Conservation (phyloP, 2,797 vertebrate genomes). For the Enteromius paludinosus region DNA sequence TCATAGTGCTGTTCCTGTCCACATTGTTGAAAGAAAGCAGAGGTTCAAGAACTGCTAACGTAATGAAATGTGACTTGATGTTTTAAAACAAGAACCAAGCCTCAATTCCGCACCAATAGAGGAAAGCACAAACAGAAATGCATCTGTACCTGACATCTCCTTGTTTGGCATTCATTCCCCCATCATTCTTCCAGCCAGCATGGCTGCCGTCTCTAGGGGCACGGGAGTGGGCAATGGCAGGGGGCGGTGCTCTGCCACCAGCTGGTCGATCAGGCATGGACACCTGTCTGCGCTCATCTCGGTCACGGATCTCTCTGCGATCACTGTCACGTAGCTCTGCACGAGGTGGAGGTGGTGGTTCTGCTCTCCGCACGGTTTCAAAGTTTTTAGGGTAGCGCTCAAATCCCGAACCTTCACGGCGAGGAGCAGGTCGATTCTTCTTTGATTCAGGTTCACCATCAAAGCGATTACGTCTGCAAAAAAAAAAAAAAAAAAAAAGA, state of each 20-base stretch:
- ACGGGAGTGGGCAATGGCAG: conserved; percentile 83
- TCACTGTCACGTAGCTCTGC: conserved; percentile 88
- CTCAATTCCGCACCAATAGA: background rate
- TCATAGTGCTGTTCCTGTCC: too few relatives aligned
- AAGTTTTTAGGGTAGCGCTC: conserved; percentile 93
- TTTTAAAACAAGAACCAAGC: background rate
- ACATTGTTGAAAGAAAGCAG: background rate
- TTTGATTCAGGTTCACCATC: conserved; percentile 90
- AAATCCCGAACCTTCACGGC: conserved; percentile 86
- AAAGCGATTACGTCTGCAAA: conserved; percentile 87
- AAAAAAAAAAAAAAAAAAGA: too few relatives aligned
- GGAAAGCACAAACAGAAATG: background rate
- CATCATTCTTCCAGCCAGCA: conserved; percentile 88
- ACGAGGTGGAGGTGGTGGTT: conserved; percentile 79
- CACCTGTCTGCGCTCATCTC: conserved; percentile 84
- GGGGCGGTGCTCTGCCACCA: conserved; percentile 71
- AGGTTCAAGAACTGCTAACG: background rate
- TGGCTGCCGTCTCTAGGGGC: conserved; percentile 85
- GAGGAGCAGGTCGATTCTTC: conserved; percentile 85
- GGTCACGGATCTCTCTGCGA: conserved; percentile 87
- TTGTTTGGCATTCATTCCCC: conserved; percentile 83
- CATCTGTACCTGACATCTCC: conserved; percentile 86
- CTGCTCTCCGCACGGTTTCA: conserved; percentile 85
- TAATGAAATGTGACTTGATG: background rate
- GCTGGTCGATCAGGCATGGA: conserved; percentile 85